Percentiles rank a stretch among this genome's conserved stretches.
Conservation (phyloP, 1,140 invertebrate genomes). For the Atta colombica region DNA sequence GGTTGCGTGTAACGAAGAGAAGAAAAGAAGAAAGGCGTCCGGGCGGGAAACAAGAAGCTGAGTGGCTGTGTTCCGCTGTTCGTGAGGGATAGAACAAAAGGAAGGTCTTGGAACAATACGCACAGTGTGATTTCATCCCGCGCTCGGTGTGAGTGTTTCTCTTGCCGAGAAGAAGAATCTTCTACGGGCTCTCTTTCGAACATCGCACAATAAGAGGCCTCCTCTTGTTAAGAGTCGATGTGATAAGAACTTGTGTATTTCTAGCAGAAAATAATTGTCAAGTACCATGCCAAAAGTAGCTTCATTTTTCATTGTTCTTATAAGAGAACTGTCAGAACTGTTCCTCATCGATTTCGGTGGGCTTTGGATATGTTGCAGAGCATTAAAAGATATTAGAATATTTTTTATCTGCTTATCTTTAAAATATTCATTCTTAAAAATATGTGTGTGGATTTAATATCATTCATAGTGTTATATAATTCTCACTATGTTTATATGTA, state of each 20-base stretch:
- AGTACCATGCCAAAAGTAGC: neutral
- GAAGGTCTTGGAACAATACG: conserved; percentile 39
- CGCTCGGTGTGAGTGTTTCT: conserved; percentile 5
- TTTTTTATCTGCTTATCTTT: too few relatives aligned
- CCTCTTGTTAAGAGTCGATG: neutral
- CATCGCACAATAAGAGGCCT: conserved; percentile 7
- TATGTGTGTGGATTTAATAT: too few relatives aligned
- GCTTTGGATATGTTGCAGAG: too few relatives aligned
- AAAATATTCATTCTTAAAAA: too few relatives aligned
- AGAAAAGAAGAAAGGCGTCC: conserved; percentile 34
- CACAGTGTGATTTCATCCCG: conserved; percentile 46
- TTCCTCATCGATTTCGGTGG: too few relatives aligned
- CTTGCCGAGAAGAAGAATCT: neutral
- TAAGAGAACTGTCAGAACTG: neutral
- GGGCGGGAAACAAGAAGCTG: conserved; percentile 54
- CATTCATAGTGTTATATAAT: too few relatives aligned
- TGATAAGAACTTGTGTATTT: conserved; percentile 17
- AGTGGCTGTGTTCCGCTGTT: conserved; percentile 36
- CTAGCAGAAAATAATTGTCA: neutral
- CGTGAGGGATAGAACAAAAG: conserved; percentile 40
- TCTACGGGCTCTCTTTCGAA: neutral
- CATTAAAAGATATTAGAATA: too few relatives aligned
- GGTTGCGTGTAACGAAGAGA: conserved; percentile 47
- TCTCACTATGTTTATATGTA: too few relatives aligned
- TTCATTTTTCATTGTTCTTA: neutral